Conservation (phyloP, 2,113 vertebrate genomes). For the Neofelis nebulosa region DNA sequence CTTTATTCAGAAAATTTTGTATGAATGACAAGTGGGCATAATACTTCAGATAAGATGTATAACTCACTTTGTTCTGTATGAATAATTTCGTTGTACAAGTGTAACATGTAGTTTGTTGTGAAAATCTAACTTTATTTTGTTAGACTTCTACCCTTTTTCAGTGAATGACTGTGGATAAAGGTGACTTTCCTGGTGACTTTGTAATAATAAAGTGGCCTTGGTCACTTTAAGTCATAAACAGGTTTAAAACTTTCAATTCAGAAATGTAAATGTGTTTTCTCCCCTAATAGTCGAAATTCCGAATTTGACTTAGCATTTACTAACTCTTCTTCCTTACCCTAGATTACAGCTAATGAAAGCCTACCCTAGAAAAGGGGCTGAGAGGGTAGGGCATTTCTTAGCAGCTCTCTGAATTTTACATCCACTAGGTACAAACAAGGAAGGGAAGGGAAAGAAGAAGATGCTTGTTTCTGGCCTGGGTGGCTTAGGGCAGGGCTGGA, state of each 20-base stretch:
- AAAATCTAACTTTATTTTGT: neutral
- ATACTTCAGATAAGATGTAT: neutral
- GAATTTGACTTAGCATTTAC: neutral
- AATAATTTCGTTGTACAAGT: neutral
- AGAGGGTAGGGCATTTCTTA: rapidly evolving
- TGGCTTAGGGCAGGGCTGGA: neutral
- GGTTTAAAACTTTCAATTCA: neutral
- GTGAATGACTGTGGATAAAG: neutral
- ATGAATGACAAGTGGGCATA: neutral
- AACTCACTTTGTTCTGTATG: neutral
- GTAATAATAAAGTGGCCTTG: neutral
- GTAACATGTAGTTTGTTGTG: neutral
- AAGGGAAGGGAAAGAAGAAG: neutral
- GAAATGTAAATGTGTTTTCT: neutral
- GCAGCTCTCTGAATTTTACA: neutral
- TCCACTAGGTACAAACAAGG: neutral
- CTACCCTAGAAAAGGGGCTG: neutral
- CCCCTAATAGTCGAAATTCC: neutral
- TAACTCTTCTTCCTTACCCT: neutral
- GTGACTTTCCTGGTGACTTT: neutral
- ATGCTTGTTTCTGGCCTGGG: neutral
- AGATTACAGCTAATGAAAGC: neutral
- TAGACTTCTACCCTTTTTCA: neutral
- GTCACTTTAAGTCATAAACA: neutral
- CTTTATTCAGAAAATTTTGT: neutral